phyloP scores from a whole-genome alignment of 1,140 invertebrate species.

The Venturia canescens region DNA sequence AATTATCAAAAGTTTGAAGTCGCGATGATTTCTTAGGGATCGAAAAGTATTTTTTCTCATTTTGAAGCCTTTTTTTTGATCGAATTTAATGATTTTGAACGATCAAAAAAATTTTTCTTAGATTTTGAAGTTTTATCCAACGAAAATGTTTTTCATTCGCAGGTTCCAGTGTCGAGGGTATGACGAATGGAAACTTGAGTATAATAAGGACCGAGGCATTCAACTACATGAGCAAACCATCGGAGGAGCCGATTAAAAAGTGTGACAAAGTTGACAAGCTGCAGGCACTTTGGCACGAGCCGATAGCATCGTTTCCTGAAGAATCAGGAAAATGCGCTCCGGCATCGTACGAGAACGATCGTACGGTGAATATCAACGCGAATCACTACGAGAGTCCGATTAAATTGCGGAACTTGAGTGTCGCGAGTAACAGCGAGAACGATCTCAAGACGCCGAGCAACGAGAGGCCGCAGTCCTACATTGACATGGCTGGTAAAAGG shows the following conservation, averaged over 20 bases:
- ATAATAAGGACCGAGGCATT: slow-evolving; percentile 61
- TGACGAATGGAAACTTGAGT: slow-evolving; percentile 50
- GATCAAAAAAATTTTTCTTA: too few species aligned
- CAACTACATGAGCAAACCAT: slow-evolving; percentile 72
- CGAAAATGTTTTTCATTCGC: neutral
- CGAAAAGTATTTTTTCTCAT: too few species aligned
- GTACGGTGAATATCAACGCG: slow-evolving; percentile 51
- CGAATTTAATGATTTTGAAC: too few species aligned
- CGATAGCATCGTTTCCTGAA: slow-evolving; percentile 59
- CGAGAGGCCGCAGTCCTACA: slow-evolving; percentile 75
- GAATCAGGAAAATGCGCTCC: slow-evolving; percentile 55
- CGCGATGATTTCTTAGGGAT: too few species aligned
- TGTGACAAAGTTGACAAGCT: slow-evolving; percentile 75
- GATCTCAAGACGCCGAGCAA: slow-evolving; percentile 67
- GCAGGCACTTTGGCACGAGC: slow-evolving; percentile 69
- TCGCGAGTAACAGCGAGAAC: slow-evolving; percentile 71
- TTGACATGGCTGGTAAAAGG: slow-evolving; percentile 75
- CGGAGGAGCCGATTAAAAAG: slow-evolving; percentile 68
- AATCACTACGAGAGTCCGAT: slow-evolving; percentile 77
- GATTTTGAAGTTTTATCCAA: too few species aligned
- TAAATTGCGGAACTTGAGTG: slow-evolving; percentile 68
- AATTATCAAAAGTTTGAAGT: too few species aligned
- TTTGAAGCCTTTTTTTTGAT: too few species aligned
- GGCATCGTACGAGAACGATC: slow-evolving; percentile 69
- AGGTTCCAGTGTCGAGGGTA: slow-evolving; percentile 51